phyloP scores from a whole-genome alignment of 2,797 vertebrate genomes.

The Helarctos malayanus region DNA sequence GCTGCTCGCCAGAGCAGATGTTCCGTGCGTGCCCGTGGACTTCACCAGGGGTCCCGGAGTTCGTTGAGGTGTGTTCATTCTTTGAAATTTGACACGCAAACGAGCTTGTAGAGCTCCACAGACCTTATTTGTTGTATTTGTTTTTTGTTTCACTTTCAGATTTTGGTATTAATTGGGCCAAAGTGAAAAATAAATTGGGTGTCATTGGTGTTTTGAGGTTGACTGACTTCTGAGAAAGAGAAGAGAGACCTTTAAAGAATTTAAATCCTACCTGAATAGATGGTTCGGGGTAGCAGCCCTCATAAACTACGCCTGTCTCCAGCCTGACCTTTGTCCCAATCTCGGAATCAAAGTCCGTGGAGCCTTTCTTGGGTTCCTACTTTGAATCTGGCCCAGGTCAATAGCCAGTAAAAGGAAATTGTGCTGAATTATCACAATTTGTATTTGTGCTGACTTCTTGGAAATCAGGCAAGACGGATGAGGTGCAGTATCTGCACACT shows the following conservation, averaged over 20 bases:
- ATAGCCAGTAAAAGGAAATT: conserved; percentile 83
- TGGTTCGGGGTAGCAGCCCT: background rate
- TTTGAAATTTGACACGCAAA: background rate
- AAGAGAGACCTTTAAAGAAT: conserved; percentile 45
- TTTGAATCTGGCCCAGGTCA: conserved; percentile 82
- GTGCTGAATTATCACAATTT: conserved; percentile 86
- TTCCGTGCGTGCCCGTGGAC: background rate
- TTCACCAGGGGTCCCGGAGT: background rate
- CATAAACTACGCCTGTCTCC: conserved; percentile 62
- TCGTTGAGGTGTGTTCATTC: background rate
- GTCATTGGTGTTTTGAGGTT: background rate
- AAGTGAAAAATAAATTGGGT: background rate
- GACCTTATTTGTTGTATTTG: background rate
- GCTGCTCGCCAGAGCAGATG: rapidly evolving
- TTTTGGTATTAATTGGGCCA: background rate
- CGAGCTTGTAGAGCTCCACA: background rate
- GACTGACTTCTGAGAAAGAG: conserved; percentile 34
- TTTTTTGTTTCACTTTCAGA: conserved; percentile 35
- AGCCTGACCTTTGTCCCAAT: conserved; percentile 69
- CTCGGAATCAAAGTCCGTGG: conserved; percentile 67
- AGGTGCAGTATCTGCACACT: conserved; percentile 80
- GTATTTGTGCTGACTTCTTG: conserved; percentile 76
- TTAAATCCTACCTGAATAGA: conserved; percentile 1
- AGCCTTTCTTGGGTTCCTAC: conserved; percentile 67
- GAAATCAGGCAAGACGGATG: conserved; percentile 83